Percentiles rank a stretch among this genome's conserved stretches.
Conservation (phyloP, 2,888 invertebrate genomes). For the Orthonevra nobilis region DNA sequence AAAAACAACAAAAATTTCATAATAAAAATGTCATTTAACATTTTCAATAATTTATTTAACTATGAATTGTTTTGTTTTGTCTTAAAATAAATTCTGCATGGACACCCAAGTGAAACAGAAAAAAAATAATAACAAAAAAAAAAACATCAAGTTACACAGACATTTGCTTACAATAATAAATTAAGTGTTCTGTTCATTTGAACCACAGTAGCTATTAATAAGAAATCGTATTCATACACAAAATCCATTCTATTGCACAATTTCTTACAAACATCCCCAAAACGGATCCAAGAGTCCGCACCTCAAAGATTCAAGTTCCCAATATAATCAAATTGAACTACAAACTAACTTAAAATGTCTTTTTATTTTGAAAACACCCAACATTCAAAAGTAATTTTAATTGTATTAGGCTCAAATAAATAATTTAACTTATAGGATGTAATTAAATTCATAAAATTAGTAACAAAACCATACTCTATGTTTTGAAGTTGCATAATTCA, state of each 20-base stretch:
- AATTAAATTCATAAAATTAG: neutral
- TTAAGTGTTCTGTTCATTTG: slow-evolving; percentile 2
- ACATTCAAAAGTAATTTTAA: too few relatives aligned
- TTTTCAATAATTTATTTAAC: slow-evolving; percentile 50
- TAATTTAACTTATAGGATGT: neutral
- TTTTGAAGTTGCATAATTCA: slow-evolving; percentile 13
- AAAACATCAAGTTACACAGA: neutral
- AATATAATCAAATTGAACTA: too few relatives aligned
- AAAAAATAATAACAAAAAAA: too few relatives aligned
- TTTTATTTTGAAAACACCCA: too few relatives aligned
- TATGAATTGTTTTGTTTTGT: slow-evolving; percentile 14
- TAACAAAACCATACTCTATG: neutral
- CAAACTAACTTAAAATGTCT: too few relatives aligned
- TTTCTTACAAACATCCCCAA: slow-evolving; percentile 16
- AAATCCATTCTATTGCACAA: slow-evolving; percentile 34
- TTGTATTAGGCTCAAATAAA: too few relatives aligned
- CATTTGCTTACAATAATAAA: slow-evolving; percentile 6
- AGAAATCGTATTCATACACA: slow-evolving; percentile 10
- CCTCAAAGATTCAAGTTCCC: too few relatives aligned
- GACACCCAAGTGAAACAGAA: too few relatives aligned
- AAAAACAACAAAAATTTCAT: too few relatives aligned
- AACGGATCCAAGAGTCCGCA: too few relatives aligned
- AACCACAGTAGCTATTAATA: slow-evolving; percentile 5
- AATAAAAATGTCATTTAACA: slow-evolving; percentile 37
- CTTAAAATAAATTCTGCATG: neutral